phyloP scores from a whole-genome alignment of 2,797 vertebrate genomes.

The Lepus oiostolus region DNA sequence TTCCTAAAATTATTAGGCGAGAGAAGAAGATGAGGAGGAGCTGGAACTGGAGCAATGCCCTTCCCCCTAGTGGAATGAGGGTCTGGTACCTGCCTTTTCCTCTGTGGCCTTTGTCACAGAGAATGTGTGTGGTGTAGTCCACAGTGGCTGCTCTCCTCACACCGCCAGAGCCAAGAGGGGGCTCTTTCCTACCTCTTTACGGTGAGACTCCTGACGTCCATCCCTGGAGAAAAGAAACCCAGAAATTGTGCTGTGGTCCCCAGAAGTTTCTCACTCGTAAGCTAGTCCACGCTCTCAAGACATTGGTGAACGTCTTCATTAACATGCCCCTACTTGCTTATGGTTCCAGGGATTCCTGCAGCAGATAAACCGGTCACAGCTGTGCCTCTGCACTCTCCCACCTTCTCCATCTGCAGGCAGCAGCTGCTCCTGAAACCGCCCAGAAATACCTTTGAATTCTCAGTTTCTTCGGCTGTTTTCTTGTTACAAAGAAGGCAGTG shows the following conservation, averaged over 20 bases:
- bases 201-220: neutral
- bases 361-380: neutral
- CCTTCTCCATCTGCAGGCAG: neutral
- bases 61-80: neutral
- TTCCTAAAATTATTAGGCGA: neutral
- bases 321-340: neutral
- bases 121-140: neutral
- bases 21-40: neutral
- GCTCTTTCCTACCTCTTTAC: neutral
- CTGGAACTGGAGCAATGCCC: neutral
- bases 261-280: neutral
- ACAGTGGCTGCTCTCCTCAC: neutral
- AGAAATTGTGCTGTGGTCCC: neutral
- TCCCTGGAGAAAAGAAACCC: neutral
- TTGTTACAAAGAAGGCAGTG: neutral
- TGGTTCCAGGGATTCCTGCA: neutral
- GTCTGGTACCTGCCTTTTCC: neutral
- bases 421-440: neutral
- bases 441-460: neutral
- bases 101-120: neutral
- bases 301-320: too few relatives aligned
- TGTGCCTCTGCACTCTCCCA: neutral
- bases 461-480: neutral
- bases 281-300: neutral
- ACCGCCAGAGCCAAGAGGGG: neutral